Percentiles rank a stretch among this genome's conserved stretches.
Evolutionary conservation across 2,888 invertebrate genomes (phyloP).

Genomic region (Rhabditoides inermis): DNA sequence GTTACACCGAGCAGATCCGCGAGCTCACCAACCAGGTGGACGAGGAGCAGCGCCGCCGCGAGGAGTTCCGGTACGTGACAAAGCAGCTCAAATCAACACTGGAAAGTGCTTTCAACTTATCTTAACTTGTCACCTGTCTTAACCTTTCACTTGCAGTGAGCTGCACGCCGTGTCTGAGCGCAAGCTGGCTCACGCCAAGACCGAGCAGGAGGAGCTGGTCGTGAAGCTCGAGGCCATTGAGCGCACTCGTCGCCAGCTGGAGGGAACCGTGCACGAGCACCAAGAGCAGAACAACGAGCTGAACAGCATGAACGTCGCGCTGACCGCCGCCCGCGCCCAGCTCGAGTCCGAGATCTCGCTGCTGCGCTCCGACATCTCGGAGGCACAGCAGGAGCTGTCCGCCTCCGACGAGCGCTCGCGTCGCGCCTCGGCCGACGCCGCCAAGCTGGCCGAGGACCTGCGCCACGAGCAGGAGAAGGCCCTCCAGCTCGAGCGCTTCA

Average conservation of each 20-base stretch:
- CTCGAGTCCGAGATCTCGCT: constrained; percentile 95
- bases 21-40: constrained; percentile 63
- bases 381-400: constrained; percentile 93
- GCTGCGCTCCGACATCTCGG: constrained; percentile 86
- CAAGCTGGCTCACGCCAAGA: constrained; percentile 59
- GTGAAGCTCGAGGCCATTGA: constrained; percentile 95
- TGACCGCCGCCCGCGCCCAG: constrained; percentile 96
- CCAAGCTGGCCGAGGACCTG: constrained; percentile 78
- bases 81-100: too few relatives aligned
- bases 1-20: constrained; percentile 92
- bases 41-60: constrained; percentile 94
- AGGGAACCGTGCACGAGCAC: constrained; percentile 90
- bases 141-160: too few relatives aligned
- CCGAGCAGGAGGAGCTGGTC: constrained; percentile 69
- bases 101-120: constrained; percentile 86
- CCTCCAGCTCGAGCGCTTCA: constrained; percentile 78
- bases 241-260: constrained; percentile 93
- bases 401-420: constrained; percentile 96
- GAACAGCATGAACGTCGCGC: constrained; percentile 81
- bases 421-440: constrained; percentile 89
- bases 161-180: constrained; percentile 86
- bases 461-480: constrained; percentile 75
- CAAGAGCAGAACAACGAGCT: constrained; percentile 95
- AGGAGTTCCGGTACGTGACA: constrained; percentile 97
- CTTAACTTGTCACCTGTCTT: constrained; percentile 92